Evolutionary conservation across 2,113 vertebrate genomes (phyloP), one percentile per base, ranked within the genome.

Genomic region (Centrocercus urophasianus): DNA sequence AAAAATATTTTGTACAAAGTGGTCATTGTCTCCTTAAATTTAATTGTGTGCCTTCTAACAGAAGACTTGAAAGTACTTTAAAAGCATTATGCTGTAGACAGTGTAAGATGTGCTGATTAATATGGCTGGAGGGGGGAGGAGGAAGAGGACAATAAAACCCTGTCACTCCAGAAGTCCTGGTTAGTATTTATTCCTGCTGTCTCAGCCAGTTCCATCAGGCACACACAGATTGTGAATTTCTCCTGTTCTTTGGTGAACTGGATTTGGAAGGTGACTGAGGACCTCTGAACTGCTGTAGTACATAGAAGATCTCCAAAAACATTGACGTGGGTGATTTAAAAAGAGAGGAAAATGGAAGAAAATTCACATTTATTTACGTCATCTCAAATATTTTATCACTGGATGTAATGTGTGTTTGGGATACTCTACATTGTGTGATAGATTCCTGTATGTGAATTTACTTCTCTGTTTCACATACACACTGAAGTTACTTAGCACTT

Each of bases 1-100:
- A 98, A 98, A 98, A 96, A 30, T 73, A 75, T 96, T 98, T 97
- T 93, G 20, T 85, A 83, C 95, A 97, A 98, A 66, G 89, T 96
- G 90, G 96, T 97, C 95, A 81, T 93, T 94, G 97, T 98, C 82
- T 98, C 92, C 91, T 96, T 98, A 95, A 95, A 78, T 97, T 73
- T 80, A 92, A 87, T 91, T 0, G 3, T 80, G 79, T 95, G 19
- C 76, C 57, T 93, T 78, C 65, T 64, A 40, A 2, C 3, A 42
- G 59, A 63, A 42, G 59, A 63, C 32, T 42, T 48, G 27, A 30
- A 71, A 65, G 79, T 42, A 45, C 71, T 64, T 18, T 1, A 43
- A 40, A 63, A 81, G 82, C 36, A 0, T 28, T 83, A 2, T 57
- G 65, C 70, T 80, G 38, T 74, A 90, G 60, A 2, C 43, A 64